Evolutionary conservation across 1,140 invertebrate genomes (phyloP).

Genomic region (Galleria mellonella): DNA sequence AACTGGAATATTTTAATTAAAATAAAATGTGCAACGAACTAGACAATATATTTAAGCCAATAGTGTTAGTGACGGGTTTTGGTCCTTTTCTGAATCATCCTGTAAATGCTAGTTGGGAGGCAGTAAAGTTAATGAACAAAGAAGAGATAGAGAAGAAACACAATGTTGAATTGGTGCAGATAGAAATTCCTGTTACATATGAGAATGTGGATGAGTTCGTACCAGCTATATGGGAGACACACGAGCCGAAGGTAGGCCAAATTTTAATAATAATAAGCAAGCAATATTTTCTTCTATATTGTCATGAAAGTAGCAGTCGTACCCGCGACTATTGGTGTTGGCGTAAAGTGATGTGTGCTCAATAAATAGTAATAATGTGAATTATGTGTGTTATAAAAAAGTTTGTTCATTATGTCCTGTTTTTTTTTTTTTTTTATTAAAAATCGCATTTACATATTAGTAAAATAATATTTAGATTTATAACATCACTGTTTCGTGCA

Average conservation of each 20-base stretch:
- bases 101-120: conserved; percentile 87
- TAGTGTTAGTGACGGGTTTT: conserved; percentile 81
- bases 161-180: conserved; percentile 74
- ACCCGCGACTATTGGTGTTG: too few species aligned
- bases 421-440: too few species aligned
- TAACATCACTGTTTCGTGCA: too few species aligned
- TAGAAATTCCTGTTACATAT: conserved; percentile 82
- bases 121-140: conserved; percentile 77
- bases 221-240: conserved; percentile 78
- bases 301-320: too few species aligned
- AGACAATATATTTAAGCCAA: conserved; percentile 50
- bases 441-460: too few species aligned
- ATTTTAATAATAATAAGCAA: too few species aligned
- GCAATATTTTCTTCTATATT: too few species aligned
- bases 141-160: conserved; percentile 63
- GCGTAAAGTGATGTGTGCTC: too few species aligned
- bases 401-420: too few species aligned
- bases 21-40: conserved; percentile 31
- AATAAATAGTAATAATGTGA: too few species aligned
- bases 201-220: conserved; percentile 76
- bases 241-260: conserved; percentile 77
- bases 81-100: conserved; percentile 81
- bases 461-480: too few species aligned
- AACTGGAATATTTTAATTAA: not conserved
- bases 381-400: too few species aligned